phyloP scores from a whole-genome alignment of 2,888 invertebrate genomes.

The Heterodera filipjevi region DNA sequence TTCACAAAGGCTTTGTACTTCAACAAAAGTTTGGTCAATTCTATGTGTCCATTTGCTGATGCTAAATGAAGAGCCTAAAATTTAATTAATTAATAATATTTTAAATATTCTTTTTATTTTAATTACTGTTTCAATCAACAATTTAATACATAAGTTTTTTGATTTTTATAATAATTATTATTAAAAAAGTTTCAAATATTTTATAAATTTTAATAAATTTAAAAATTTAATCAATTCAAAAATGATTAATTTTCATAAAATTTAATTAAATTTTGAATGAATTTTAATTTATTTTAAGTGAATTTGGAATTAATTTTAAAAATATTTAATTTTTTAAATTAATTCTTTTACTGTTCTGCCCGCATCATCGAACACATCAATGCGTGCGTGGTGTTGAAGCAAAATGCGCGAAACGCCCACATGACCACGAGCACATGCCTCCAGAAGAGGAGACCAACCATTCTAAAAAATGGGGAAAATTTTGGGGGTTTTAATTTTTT shows the following conservation, averaged over 20 bases:
- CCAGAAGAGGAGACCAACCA: slow-evolving; percentile 93
- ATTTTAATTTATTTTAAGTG: no score
- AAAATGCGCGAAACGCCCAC: slow-evolving; percentile 83
- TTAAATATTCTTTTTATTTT: no score
- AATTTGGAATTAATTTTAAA: no score
- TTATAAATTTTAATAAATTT: slow-evolving; percentile 11
- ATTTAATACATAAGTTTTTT: no score
- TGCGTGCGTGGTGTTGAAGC: slow-evolving; percentile 88
- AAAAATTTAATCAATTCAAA: neutral
- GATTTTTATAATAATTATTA: no score
- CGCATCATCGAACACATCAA: slow-evolving; percentile 96
- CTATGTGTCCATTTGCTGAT: slow-evolving; percentile 81
- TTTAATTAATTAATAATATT: neutral
- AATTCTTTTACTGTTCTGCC: slow-evolving; percentile 72
- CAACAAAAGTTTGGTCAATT: slow-evolving; percentile 75
- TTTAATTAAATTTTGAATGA: no score
- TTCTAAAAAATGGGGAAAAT: slow-evolving; percentile 41
- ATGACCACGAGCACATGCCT: slow-evolving; percentile 93
- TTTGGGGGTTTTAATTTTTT: no score
- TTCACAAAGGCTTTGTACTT: slow-evolving; percentile 92
- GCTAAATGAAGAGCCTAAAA: slow-evolving; percentile 82
- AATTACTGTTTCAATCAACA: no score
- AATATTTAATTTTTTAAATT: no score
- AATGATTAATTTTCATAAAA: no score
- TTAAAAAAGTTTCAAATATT: no score